These are phyloP conservation scores for Indicator maculatus DNA, from an alignment of 2,113 vertebrate genomes.

Conservation along the genomic window DNA sequence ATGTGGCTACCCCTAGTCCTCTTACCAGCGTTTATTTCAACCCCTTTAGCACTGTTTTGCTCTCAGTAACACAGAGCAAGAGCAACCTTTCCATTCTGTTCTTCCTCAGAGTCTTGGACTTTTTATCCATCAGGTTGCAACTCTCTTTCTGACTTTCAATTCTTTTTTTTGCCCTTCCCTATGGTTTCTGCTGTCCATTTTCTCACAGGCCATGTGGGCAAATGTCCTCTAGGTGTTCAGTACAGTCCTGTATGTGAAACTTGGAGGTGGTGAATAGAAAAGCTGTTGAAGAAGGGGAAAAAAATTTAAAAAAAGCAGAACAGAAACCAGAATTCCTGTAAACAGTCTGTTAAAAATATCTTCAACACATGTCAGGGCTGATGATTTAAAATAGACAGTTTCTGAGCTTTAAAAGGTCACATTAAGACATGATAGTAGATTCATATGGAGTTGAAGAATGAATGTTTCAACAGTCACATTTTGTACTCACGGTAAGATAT, in stretches of 20 bases:
- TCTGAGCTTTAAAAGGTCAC: slow-evolving; percentile 22
- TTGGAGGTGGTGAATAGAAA: slow-evolving; percentile 25
- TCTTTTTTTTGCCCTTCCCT: background rate
- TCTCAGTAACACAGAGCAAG: background rate
- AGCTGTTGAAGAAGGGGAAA: background rate
- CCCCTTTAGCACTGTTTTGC: accelerated
- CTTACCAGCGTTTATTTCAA: background rate
- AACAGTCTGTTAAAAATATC: slow-evolving; percentile 66
- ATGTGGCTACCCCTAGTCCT: background rate
- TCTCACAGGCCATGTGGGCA: background rate
- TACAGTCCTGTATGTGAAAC: background rate
- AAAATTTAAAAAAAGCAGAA: slow-evolving; percentile 25
- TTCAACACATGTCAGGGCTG: background rate
- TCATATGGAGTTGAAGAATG: background rate
- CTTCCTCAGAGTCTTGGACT: background rate
- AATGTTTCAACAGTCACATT: slow-evolving; percentile 29
- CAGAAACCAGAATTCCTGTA: slow-evolving; percentile 68
- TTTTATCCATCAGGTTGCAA: background rate
- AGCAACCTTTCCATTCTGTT: background rate
- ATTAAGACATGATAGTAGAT: background rate
- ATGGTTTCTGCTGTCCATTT: background rate
- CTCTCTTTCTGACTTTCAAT: background rate
- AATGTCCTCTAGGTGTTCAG: background rate
- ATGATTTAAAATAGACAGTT: slow-evolving; percentile 43
- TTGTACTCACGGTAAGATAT: slow-evolving; percentile 21